A percentile compares a stretch with the other conserved stretches of the same genome.
These are phyloP conservation scores for Semotilus atromaculatus DNA, from an alignment of 2,797 vertebrate species.

Conservation along the genomic window DNA sequence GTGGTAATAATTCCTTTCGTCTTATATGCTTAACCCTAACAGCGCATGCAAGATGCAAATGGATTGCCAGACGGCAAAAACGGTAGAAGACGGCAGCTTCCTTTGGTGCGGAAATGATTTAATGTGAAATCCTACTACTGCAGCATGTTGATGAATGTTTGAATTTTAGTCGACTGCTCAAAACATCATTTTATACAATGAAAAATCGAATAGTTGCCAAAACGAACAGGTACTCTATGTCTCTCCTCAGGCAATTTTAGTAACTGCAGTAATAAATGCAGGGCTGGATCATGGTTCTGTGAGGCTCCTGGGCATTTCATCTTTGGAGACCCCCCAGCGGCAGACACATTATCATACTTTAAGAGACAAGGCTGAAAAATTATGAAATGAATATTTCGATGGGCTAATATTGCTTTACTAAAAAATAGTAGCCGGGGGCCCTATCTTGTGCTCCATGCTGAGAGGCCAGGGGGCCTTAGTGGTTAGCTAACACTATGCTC, in stretches of 20 bases:
- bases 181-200: not conserved
- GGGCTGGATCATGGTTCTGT: not conserved
- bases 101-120: slow-evolving; percentile 76
- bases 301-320: slow-evolving; percentile 8
- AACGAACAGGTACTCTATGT: not conserved
- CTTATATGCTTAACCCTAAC: slow-evolving; percentile 73
- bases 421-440: not conserved
- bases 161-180: slow-evolving; percentile 3
- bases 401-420: not conserved
- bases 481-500: not conserved
- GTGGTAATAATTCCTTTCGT: slow-evolving; percentile 72
- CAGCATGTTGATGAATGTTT: slow-evolving; percentile 49
- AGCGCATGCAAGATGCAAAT: slow-evolving; percentile 76
- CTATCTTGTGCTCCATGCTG: slow-evolving; percentile 1
- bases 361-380: slow-evolving; percentile 11
- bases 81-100: slow-evolving; percentile 67
- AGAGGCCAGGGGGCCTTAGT: not conserved
- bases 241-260: not conserved
- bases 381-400: slow-evolving; percentile 5
- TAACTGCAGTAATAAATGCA: slow-evolving; percentile 1
- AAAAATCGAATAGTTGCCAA: not conserved
- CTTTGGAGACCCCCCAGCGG: slow-evolving; percentile 5
- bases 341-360: slow-evolving; percentile 27
- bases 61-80: slow-evolving; percentile 74
- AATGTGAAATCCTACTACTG: slow-evolving; percentile 69